Base-by-base conservation (phyloP, 35 echinoderm and acorn worm species). In the Chiridota heheva region DNA sequence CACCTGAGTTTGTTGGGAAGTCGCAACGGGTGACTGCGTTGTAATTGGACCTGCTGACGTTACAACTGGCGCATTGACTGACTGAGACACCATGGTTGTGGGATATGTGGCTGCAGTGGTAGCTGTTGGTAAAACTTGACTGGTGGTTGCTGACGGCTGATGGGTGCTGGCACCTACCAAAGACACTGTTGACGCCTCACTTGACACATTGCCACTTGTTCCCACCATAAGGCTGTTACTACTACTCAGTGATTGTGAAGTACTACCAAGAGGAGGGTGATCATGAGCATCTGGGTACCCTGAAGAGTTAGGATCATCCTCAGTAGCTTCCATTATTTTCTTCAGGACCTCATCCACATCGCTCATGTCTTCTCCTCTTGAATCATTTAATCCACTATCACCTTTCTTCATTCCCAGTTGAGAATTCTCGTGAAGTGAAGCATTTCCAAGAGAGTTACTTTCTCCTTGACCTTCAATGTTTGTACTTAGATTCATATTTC, bases 271-370 rank as follows among this genome's bases (percentile, higher is more conserved):
- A n/a, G n/a, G n/a, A n/a, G n/a, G n/a, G n/a, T n/a, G n/a, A n/a
- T n/a, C n/a, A n/a, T n/a, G n/a, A n/a, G n/a, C n/a, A n/a, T n/a
- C n/a, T n/a, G n/a, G n/a, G n/a, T n/a, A n/a, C n/a, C n/a, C n/a
- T n/a, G n/a, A n/a, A n/a, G n/a, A n/a, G n/a, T n/a, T n/a, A n/a
- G 75, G 51, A 5, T 10, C 18, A 29, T 6, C 18, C 15, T 78
- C 47, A 1, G 75, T 40, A 16, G 49, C 75, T 58, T 62, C 75
- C 75, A 78, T 78, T 60, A 78, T 58, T 42, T 78, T 57, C 29
- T 78, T 49, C 7, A 78, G 37, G 15, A 78, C 75, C 75, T 78
- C 34, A 35, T 78, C 75, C 75, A 78, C 62, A 27, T 78, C 75
- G n/a, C n/a, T n/a, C n/a, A n/a, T n/a, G n/a, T n/a, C n/a, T n/a